A percentile compares a stretch with the other conserved stretches of the same genome.
phyloP scores from a whole-genome alignment of 2,797 vertebrate species.

The Zalophus californianus region DNA sequence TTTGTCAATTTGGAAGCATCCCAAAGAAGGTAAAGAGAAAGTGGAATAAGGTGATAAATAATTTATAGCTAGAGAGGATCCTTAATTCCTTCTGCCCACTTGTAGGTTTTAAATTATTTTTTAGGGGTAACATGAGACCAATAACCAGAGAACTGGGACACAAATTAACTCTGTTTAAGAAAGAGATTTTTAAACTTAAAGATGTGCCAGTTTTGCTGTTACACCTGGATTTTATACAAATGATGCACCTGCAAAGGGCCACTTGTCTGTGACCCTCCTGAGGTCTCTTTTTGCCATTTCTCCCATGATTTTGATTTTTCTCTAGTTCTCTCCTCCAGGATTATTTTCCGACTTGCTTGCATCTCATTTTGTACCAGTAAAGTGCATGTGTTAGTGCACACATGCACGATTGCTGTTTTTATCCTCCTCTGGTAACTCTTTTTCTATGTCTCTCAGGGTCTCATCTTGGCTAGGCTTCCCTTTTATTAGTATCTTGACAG shows the following conservation, averaged over 20 bases:
- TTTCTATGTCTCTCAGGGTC: not conserved
- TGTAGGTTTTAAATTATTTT: constrained; percentile 81
- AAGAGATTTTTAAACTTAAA: constrained; percentile 57
- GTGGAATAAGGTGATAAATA: constrained; percentile 86
- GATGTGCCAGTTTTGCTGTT: not conserved
- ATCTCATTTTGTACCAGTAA: not conserved
- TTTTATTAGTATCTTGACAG: not conserved
- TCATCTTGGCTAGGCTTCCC: not conserved
- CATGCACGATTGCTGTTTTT: not conserved
- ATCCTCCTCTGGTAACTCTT: not conserved
- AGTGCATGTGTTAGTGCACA: not conserved
- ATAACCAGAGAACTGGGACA: constrained; percentile 77
- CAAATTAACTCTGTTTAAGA: constrained; percentile 79
- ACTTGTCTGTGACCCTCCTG: not conserved
- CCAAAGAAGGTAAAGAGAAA: constrained; percentile 83
- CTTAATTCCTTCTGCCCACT: constrained; percentile 78
- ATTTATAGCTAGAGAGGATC: constrained; percentile 85
- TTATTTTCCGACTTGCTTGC: not conserved
- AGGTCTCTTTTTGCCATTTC: not conserved
- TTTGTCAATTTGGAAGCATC: constrained; percentile 86
- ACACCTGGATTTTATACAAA: constrained; percentile 55
- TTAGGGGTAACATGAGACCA: constrained; percentile 81
- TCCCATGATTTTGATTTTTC: not conserved
- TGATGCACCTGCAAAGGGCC: not conserved
- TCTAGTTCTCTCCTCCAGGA: constrained; percentile 3